These are phyloP conservation scores for Agrochola lychnidis DNA, from an alignment of 2,888 invertebrate species.

Conservation along the genomic window DNA sequence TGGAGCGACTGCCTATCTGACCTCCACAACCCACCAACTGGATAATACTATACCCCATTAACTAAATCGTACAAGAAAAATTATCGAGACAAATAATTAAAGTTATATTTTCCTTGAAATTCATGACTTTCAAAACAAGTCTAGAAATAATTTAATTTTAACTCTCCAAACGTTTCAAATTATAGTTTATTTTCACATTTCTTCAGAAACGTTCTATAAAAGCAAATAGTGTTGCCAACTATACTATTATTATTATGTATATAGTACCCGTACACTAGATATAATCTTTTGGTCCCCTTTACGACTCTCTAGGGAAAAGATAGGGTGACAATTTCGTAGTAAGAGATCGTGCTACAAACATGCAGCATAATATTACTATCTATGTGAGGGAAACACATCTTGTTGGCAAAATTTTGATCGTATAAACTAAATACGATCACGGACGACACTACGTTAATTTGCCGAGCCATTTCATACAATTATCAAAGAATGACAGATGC, in stretches of 20 bases:
- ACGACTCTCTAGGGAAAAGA: slow-evolving; percentile 46
- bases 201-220: slow-evolving; percentile 1
- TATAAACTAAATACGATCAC: too few species aligned
- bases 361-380: slow-evolving; percentile 23
- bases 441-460: not conserved
- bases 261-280: slow-evolving; percentile 40
- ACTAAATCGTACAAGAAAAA: not conserved
- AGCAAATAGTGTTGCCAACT: slow-evolving; percentile 15
- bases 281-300: slow-evolving; percentile 47
- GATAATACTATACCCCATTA: too few species aligned
- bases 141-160: not conserved
- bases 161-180: not conserved
- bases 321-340: slow-evolving; percentile 46
- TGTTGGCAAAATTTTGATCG: not conserved
- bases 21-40: not conserved
- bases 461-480: not conserved
- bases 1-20: too few species aligned
- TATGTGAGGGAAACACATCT: slow-evolving; percentile 1
- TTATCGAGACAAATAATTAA: not conserved
- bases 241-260: slow-evolving; percentile 22
- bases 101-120: not conserved
- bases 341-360: slow-evolving; percentile 4
- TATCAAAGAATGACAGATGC: not conserved
- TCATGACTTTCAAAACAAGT: not conserved
- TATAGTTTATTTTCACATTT: not conserved